Conservation (phyloP, 2,888 invertebrate species). For the Pterobdella sp. region DNA sequence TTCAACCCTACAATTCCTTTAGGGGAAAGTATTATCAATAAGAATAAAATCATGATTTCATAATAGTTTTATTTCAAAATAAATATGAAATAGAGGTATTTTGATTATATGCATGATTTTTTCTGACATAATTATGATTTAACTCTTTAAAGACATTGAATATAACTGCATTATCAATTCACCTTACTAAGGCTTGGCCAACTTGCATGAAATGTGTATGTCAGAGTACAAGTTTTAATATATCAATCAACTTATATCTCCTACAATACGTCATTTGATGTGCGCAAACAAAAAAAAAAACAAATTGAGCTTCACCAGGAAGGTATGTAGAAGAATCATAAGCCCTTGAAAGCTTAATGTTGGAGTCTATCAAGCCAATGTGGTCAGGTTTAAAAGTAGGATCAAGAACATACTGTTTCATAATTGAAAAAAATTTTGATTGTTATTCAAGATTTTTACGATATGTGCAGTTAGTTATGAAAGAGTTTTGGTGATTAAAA, state of each 20-base stretch:
- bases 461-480: background rate
- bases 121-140: no score
- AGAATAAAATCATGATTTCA: background rate
- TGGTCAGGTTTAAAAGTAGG: constrained; percentile 82
- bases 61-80: background rate
- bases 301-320: constrained; percentile 61
- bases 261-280: background rate
- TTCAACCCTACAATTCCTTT: constrained; percentile 82
- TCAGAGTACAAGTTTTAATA: no score
- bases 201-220: no score
- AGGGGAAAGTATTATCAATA: constrained; percentile 21
- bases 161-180: no score
- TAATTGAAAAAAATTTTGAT: background rate
- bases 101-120: no score
- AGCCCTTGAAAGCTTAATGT: constrained; percentile 79
- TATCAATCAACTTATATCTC: no score
- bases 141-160: no score
- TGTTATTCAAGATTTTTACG: background rate
- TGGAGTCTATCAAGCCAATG: constrained; percentile 71
- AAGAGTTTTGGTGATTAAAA: background rate
- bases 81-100: background rate
- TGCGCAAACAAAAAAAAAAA: constrained; percentile 1
- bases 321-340: constrained; percentile 92
- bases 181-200: no score
- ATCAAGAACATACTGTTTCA: constrained; percentile 80